Base-by-base conservation (phyloP, 2,888 invertebrate species). In the Megamerina dolium region DNA sequence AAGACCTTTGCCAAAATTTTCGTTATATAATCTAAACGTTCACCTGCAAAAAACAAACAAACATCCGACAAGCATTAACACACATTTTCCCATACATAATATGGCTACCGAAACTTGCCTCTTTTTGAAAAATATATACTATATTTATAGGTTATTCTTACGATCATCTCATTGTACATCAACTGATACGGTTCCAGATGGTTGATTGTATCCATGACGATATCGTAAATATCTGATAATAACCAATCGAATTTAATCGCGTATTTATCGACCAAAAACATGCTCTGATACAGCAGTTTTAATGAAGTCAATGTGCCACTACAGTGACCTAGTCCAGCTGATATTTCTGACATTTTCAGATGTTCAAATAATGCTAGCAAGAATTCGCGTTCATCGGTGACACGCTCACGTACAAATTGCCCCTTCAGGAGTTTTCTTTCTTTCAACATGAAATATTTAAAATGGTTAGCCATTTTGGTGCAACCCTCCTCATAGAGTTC, bases 401-500 rank as follows among this genome's bases (percentile, higher is more conserved):
- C 45, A 0, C 56, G 43, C n/a, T 55, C 52, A 0, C 61, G 46
- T 23, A 64, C 64, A n/a, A 49, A 53, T 0, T 20, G 35, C 13
- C 37, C 49, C 1, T 55, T 51, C 18, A 52, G 57, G 5, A 61
- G 45, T 3, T 21, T 13, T 8, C 51, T 36, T 49, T 68, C 68
- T 48, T 60, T 59, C 4, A 51, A 49, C 10, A 58, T 57, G 34
- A 67, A 43, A 9, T 52, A 52, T 3, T 47, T 39, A 18, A 68
- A 46, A 19, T 66, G 58, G 19, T 56, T 57, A 1, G 63, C 66
- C 29, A 59, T 41, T 49, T 53, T 54, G 4, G 16, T 33, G 43
- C 65, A 69, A 9, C 61, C 61, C 0, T 51, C 60, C 13, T 60
- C 58, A 13, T 54, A 57, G 17, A 64, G 34, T 33, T 66, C 66